These are phyloP conservation scores for Halocaridina rubra DNA, from an alignment of 2,888 invertebrate genomes.

Conservation along the genomic window DNA sequence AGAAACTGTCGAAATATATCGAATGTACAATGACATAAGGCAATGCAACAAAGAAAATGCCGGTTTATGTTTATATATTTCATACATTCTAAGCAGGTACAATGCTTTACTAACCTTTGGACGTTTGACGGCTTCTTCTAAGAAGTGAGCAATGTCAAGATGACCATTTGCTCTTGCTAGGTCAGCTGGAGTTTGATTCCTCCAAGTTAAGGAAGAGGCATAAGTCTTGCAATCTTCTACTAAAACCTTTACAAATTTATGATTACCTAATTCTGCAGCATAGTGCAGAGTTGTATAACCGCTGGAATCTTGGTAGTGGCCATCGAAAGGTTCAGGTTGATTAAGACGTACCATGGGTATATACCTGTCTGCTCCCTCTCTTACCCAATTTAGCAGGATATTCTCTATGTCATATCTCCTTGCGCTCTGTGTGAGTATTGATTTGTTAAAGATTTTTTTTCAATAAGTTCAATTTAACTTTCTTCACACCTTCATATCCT, in stretches of 20 bases:
- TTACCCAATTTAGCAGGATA: not conserved
- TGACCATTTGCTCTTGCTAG: not conserved
- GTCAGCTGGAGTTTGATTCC: not conserved
- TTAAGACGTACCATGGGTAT: not conserved
- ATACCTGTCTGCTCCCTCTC: not conserved
- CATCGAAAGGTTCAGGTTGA: not conserved
- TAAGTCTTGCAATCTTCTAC: not conserved
- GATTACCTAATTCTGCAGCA: not conserved
- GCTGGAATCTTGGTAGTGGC: not conserved
- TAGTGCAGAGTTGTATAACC: not conserved
- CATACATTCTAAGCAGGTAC: no score
- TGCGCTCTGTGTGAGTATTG: no score
- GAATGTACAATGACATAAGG: no score
- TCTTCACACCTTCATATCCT: no score
- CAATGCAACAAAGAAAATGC: no score
- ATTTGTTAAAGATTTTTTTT: no score
- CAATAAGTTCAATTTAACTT: no score
- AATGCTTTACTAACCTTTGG: not conserved
- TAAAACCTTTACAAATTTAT: not conserved
- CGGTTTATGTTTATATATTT: no score
- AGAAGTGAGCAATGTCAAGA: not conserved
- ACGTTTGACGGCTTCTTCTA: not conserved
- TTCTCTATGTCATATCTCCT: slow-evolving; percentile 9
- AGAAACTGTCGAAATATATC: no score
- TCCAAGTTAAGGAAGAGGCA: not conserved